Conservation (phyloP, 2,113 vertebrate species). For the Deroptyus accipitrinus region DNA sequence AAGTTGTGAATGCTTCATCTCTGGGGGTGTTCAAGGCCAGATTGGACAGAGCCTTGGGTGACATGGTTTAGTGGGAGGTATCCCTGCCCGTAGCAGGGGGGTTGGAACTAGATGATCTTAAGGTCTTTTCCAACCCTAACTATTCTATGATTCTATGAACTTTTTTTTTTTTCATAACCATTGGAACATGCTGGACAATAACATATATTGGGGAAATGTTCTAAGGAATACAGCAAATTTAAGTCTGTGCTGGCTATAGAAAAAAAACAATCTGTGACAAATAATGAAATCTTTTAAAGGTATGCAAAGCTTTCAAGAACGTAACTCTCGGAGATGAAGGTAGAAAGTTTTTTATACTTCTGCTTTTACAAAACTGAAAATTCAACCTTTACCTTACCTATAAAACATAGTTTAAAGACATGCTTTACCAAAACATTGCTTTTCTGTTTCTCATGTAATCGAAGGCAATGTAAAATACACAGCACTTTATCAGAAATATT, state of each 20-base stretch:
- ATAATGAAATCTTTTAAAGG: neutral
- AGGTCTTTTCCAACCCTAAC: too few species aligned
- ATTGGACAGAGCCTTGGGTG: too few species aligned
- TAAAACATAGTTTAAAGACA: neutral
- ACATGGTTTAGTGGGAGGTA: too few species aligned
- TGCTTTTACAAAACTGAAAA: slow-evolving; percentile 7
- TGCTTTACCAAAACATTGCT: slow-evolving; percentile 24
- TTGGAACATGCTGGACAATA: neutral
- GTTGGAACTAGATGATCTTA: too few species aligned
- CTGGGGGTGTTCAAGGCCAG: too few species aligned
- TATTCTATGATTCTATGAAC: neutral
- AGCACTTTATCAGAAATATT: slow-evolving; percentile 66
- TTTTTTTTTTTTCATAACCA: neutral
- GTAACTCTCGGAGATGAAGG: neutral
- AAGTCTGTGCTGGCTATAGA: neutral
- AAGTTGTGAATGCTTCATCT: too few species aligned
- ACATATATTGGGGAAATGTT: accelerated
- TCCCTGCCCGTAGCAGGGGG: too few species aligned
- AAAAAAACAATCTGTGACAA: neutral
- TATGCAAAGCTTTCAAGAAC: neutral
- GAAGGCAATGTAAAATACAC: slow-evolving; percentile 12
- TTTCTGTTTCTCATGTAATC: slow-evolving; percentile 33
- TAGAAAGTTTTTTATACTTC: neutral
- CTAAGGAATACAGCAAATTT: neutral
- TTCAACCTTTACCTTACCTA: neutral